A percentile compares a stretch with the other conserved stretches of the same genome.
Conservation (phyloP, 2,113 vertebrate genomes). For the Gopherus evgoodei region DNA sequence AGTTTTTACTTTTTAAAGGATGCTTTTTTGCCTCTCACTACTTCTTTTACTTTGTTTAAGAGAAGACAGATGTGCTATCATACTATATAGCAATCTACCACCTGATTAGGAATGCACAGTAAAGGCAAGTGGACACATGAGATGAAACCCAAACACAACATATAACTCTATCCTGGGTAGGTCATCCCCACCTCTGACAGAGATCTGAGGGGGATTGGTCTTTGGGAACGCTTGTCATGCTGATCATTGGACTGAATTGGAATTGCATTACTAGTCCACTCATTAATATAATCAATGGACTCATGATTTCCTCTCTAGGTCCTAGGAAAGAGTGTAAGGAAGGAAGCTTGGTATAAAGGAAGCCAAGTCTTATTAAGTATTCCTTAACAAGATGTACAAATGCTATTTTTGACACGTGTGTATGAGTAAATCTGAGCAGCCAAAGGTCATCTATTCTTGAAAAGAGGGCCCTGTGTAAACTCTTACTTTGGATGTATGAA, state of each 20-base stretch:
- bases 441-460: background rate
- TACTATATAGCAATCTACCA: background rate
- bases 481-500: background rate
- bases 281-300: rapidly evolving
- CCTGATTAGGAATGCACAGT: background rate
- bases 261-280: background rate
- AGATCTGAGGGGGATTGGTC: background rate
- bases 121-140: background rate
- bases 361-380: background rate
- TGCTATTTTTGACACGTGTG: background rate
- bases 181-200: background rate
- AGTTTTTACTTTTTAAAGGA: too few relatives aligned
- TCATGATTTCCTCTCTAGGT: background rate
- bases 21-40: too few relatives aligned
- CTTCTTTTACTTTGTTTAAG: too few relatives aligned
- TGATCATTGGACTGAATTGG: rapidly evolving
- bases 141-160: background rate
- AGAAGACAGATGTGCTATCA: rapidly evolving
- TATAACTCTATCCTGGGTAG: background rate
- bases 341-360: background rate
- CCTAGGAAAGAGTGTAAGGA: background rate
- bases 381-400: background rate
- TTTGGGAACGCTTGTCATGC: background rate
- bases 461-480: background rate
- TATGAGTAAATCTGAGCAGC: background rate